Base-by-base conservation (phyloP, 1,140 invertebrate species). In the Trinorchestia longiramus region DNA sequence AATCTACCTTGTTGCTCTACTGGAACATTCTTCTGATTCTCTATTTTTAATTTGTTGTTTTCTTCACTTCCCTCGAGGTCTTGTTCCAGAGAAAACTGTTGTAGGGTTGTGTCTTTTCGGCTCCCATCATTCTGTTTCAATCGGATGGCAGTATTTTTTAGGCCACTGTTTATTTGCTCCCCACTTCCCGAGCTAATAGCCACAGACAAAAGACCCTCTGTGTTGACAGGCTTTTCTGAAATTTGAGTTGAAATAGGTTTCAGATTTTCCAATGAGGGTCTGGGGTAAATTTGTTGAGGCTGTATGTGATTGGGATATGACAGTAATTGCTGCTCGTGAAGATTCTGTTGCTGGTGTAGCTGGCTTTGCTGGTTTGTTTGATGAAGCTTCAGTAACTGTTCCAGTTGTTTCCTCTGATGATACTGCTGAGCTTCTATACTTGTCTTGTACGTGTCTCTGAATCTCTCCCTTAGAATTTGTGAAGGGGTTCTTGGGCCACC, bases 391-490 rank as follows among this genome's bases (percentile, higher is more conserved):
- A 94, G 43, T 19, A 94, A 36, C 92, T 94, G 43, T 44, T 94
- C 92, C 41, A 94, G 43, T 40, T 47, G 92, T 44, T 47, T 8
- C 43, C 92, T 45, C 44, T 94, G 92, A 15, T 94, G 44, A 40
- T 44, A n/a, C 3, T 23, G 43, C 92, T 44, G 92, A 8, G 43
- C 92, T 23, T 47, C 40, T 17, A 42, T 42, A 28, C 15, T 42
- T 23, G 41, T 91, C 41, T 91, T 42, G 43, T 45, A 47, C 40
- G 92, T 94, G 11, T 94, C 44, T 28, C 92, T 43, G 44, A 94
- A 94, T 40, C 43, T 8, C 92, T 94, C 92, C n/a, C 92, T 6
- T 36, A 94, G 40, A 45, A 94, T 94, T 47, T 94, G 92, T 11
- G 92, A 94, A 0, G 92, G 92, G 8, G 92, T 94, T 47, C 92